Base-by-base conservation (phyloP, 2,797 vertebrate genomes). In the Acestrorhynchus altus region DNA sequence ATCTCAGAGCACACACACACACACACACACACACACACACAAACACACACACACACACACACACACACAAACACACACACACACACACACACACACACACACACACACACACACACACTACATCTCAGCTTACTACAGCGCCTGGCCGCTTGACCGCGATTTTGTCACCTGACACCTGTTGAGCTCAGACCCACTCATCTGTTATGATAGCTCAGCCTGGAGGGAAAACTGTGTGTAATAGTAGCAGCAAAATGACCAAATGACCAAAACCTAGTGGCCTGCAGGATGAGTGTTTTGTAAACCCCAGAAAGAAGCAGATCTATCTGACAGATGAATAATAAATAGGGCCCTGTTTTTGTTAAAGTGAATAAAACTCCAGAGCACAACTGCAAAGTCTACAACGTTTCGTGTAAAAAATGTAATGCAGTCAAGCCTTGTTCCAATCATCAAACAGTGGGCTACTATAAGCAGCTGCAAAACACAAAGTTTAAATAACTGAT, bases 131-230 rank as follows among this genome's bases (percentile, higher is more conserved):
- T 73, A 74, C 72, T 39, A 35, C 44, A 51, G 24, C 16, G 42
- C 44, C 40, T 40, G 54, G 52, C 68, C 46, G 44, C n/a, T 24
- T 74, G 59, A 74, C 65, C 71, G 49, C 35, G 57, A 26, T 15
- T 24, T 7, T 63, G 70, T 54, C 59, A 78, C 71, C 22, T 26
- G 46, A 83, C 52, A 74, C 74, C 39, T 67, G 65, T 49, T 64
- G 60, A 59, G 42, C 44, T 54, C 64, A 71, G 24, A 80, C 70
- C 40, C 18, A 20, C 57, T 71, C 67, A 66, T 77, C 52, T 66
- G 72, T 42, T 51, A 52, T 39, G 5, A 22, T 46, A 39, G 60
- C 51, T 39, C 28, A 18, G 35, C 46, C 64, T 13, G 75, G 16
- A 7, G 52, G 22, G 12, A 9, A 39, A 72, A 2, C 26, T 13